Evolutionary conservation across 2,888 invertebrate species (phyloP).

Genomic region (Operophtera brumata): DNA sequence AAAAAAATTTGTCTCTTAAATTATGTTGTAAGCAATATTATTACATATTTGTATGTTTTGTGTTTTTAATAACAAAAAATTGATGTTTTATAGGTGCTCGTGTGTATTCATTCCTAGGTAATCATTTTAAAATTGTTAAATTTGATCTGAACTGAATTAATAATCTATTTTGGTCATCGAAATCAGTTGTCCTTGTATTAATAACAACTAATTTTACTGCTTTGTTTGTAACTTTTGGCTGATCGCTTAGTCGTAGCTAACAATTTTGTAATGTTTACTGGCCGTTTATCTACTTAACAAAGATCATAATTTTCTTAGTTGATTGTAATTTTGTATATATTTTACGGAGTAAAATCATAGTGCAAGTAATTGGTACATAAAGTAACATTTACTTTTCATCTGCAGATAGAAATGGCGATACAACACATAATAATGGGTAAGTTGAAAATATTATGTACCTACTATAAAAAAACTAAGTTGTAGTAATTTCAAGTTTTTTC

Average conservation of each 20-base stretch:
- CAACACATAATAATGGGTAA: slow-evolving; percentile 23
- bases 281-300: background rate
- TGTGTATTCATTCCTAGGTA: slow-evolving; percentile 69
- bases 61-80: slow-evolving; percentile 11
- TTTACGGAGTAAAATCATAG: background rate
- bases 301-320: background rate
- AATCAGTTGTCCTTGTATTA: too few relatives aligned
- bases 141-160: background rate
- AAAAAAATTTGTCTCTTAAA: background rate
- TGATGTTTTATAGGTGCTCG: slow-evolving; percentile 61
- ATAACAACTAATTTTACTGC: too few relatives aligned
- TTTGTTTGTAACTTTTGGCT: background rate
- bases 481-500: too few relatives aligned
- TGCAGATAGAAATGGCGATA: slow-evolving; percentile 15
- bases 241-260: background rate
- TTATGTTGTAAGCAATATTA: background rate
- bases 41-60: background rate
- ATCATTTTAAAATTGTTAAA: slow-evolving; percentile 6
- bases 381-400: background rate
- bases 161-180: too few relatives aligned
- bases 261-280: background rate
- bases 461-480: too few relatives aligned
- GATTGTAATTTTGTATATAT: background rate
- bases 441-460: background rate
- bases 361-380: background rate